Percentiles rank a stretch among this genome's conserved stretches.
Evolutionary conservation across 2,888 invertebrate genomes (phyloP).

Genomic region (Abscondita cerata): DNA sequence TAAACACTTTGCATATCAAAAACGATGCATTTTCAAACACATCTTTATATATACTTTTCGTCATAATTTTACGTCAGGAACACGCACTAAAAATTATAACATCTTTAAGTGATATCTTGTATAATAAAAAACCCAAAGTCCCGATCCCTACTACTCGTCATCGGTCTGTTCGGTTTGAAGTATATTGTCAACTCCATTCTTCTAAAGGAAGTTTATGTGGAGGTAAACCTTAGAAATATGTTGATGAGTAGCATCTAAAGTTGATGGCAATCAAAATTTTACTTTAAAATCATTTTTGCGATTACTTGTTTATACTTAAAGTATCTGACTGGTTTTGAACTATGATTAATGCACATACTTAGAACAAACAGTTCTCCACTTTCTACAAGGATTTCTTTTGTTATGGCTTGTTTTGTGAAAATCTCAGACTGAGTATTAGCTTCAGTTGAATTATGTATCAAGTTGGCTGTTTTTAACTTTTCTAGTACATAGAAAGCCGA

Average conservation of each 20-base stretch:
- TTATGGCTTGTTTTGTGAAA: constrained; percentile 1
- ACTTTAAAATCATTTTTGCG: not conserved
- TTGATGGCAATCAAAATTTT: not conserved
- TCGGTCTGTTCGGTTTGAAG: not conserved
- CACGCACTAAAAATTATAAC: no score
- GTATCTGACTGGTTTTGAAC: not conserved
- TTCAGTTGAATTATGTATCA: constrained; percentile 4
- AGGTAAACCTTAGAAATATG: no score
- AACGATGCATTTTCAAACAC: no score
- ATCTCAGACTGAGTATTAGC: not conserved
- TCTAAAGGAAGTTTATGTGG: no score
- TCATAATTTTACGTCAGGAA: not conserved
- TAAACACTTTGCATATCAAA: no score
- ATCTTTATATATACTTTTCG: no score
- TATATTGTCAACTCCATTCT: not conserved
- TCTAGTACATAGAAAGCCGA: not conserved
- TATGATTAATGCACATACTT: not conserved
- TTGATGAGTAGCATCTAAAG: no score
- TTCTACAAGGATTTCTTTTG: not conserved
- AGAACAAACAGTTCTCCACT: constrained; percentile 1
- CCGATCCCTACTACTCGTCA: no score
- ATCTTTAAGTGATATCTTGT: no score
- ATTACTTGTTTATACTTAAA: not conserved
- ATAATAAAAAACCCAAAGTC: no score
- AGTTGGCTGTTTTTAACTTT: constrained; percentile 6